Percentiles rank a stretch among this genome's conserved stretches.
Evolutionary conservation across 2,797 vertebrate species (phyloP).

Genomic region (Pelochelys cantorii): DNA sequence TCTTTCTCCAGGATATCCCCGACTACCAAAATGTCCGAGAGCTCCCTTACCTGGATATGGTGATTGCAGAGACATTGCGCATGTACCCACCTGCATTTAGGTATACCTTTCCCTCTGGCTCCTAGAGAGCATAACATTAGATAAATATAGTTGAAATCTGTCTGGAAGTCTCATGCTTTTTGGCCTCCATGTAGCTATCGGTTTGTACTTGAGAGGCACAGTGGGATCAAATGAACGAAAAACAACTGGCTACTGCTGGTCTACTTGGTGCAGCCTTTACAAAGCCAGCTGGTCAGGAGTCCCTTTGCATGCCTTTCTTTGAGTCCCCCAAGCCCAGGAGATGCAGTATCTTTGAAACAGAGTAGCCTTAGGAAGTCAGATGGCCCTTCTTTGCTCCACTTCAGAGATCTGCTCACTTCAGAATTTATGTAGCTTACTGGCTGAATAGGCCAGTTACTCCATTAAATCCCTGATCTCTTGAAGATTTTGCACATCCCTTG

Average conservation of each 20-base stretch:
- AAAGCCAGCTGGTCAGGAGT: not conserved
- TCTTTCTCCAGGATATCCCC: constrained; percentile 80
- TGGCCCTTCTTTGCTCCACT: accelerated
- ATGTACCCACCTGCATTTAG: constrained; percentile 96
- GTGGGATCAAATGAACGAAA: not conserved
- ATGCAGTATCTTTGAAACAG: not conserved
- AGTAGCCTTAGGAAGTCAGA: not conserved
- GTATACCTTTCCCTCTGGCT: constrained; percentile 69
- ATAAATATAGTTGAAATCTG: constrained; percentile 1
- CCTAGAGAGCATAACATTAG: not conserved
- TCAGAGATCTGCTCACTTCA: accelerated
- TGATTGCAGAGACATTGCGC: constrained; percentile 91
- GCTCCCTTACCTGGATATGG: constrained; percentile 95
- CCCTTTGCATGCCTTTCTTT: not conserved
- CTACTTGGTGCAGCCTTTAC: constrained; percentile 29
- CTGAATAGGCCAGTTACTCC: not conserved
- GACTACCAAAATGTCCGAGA: constrained; percentile 89
- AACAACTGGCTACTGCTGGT: constrained; percentile 10
- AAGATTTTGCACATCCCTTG: not conserved
- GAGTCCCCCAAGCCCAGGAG: not conserved
- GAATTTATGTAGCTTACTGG: not conserved
- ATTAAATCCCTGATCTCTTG: not conserved
- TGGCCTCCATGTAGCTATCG: constrained; percentile 23
- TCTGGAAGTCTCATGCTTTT: constrained; percentile 11
- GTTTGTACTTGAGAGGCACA: constrained; percentile 28